A percentile compares a stretch with the other conserved stretches of the same genome.
These are phyloP conservation scores for Drosophila mimetica DNA, from an alignment of 2,888 invertebrate species.

Conservation along the genomic window DNA sequence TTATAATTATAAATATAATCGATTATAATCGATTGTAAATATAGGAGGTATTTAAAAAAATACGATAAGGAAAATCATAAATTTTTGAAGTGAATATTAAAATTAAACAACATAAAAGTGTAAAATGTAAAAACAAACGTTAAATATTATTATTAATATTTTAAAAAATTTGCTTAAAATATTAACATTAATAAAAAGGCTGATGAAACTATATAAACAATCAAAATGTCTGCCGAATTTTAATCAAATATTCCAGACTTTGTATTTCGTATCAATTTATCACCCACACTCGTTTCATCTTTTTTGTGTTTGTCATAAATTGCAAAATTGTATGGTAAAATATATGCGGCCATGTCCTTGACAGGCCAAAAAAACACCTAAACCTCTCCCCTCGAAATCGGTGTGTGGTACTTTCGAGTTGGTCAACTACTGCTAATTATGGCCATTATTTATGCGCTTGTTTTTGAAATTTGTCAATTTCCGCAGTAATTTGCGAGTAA, in stretches of 20 bases:
- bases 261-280: constrained; percentile 1
- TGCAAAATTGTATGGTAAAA: constrained; percentile 33
- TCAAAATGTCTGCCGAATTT: not conserved
- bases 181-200: no score
- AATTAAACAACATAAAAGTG: no score
- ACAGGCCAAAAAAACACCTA: constrained; percentile 16
- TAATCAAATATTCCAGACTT: not conserved
- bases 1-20: no score
- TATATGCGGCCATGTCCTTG: constrained; percentile 27
- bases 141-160: no score
- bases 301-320: constrained; percentile 30
- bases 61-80: no score
- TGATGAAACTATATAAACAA: not conserved
- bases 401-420: constrained; percentile 1
- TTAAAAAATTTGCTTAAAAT: no score
- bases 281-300: constrained; percentile 6
- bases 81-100: no score
- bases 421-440: constrained; percentile 52
- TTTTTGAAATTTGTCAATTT: constrained; percentile 48
- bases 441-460: constrained; percentile 54
- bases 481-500: constrained; percentile 40
- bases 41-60: no score
- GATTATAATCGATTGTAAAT: no score
- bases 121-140: no score
- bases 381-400: not conserved